Base-by-base conservation (phyloP, 2,113 vertebrate species). In the Channa maculata region DNA sequence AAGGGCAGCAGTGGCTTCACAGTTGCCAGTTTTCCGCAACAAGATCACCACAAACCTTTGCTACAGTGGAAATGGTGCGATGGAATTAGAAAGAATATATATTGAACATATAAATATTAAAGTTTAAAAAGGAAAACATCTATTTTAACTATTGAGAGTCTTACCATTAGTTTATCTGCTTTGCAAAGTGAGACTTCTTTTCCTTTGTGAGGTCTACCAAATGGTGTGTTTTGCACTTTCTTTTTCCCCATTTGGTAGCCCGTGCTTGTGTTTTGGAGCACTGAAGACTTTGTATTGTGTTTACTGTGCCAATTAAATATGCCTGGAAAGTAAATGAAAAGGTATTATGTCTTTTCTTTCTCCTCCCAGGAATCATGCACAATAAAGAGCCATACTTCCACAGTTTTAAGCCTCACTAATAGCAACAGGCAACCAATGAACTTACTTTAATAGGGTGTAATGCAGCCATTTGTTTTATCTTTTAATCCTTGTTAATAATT, bases 241-340 rank as follows among this genome's bases (percentile, higher is more conserved):
- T 88, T 15, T 92, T 85, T 88, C 79, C 92, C 79, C 89, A 79
- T 92, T 92, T 90, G 93, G 93, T 91, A 73, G 87, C 61, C 81
- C 74, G 85, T 77, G 92, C 92, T 94, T 93, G 88, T 93, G 86
- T 94, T 92, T 88, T 69, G 76, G 88, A 93, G 94, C 93, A 94
- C 93, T 93, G 93, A 94, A 93, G 88, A 93, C 89, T 93, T 94
- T 91, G 91, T 94, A 94, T 92, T 92, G 94, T 94, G 92, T 94
- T 94, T 89, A 94, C 83, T 92, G 94, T 94, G 94, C 94, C 93
- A 94, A 95, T 94, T 92, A 95, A 94, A 94, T 83, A 90, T 92
- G 93, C 91, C 89, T 89, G 81, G 76, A 92, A 92, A 91, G 71
- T 68, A 38, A 15, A 50, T 11, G 41, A 24, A 1, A 0, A 3